Base-by-base conservation (phyloP, 2,888 invertebrate species). In the Bombyx huttoni region DNA sequence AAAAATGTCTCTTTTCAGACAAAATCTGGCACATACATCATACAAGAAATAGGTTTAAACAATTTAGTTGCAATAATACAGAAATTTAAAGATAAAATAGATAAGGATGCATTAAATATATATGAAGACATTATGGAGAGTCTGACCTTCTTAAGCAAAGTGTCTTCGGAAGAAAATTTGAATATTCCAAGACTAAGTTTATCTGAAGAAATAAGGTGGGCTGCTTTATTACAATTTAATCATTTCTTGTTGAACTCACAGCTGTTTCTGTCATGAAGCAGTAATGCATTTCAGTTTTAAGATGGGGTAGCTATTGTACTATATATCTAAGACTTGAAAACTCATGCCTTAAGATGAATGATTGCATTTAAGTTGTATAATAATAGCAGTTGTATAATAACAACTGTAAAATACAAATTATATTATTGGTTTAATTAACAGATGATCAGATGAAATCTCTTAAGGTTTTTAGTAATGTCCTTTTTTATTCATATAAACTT, bases 21-120 rank as follows among this genome's bases (percentile, higher is more conserved):
- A 47, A 82, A 90, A 67, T 75, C 84, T 58, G 91, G 91, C 9
- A 71, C 73, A 53, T 82, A 82, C 50, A 78, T 91, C 58, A 78
- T 81, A 12, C 86, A 74, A 63, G 90, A 91, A 63, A 74, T 87
- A 66, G 90, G 90, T 8, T 71, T 83, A 46, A 67, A 70, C 45
- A 70, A 68, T 12, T 69, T 91, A 12, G 59, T 87, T 51, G 61
- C 69, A 12, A 84, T 76, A 63, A 67, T 91, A 40, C 67, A 76
- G 49, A 73, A 78, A 63, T 67, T 89, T 6, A 78, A 75, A 50
- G 63, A 73, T 34, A 89, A 81, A 61, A 70, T 91, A 55, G 72
- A 82, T 46, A 61, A 71, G 13, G 70, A 83, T 61, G 85, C 84
- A 48, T 53, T 71, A 51, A 75, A 78, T 46, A 48, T 76, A 8